These are phyloP conservation scores for Danio jaintianensis DNA, from an alignment of 2,797 vertebrate genomes.

Conservation along the genomic window DNA sequence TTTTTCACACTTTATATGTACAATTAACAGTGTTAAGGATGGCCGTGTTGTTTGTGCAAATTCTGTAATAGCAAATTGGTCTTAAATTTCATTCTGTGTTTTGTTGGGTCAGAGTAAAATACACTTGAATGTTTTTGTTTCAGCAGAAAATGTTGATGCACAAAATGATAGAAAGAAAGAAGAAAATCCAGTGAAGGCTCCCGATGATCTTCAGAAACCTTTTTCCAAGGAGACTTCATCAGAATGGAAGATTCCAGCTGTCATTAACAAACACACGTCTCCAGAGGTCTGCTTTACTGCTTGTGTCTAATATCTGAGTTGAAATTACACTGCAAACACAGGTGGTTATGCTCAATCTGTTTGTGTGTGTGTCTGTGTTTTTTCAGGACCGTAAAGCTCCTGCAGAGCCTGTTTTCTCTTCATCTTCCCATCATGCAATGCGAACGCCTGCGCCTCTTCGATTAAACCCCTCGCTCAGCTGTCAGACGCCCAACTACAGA, in stretches of 20 bases:
- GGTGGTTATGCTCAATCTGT: not conserved
- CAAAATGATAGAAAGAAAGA: constrained; percentile 55
- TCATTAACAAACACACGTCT: constrained; percentile 66
- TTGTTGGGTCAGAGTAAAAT: not conserved
- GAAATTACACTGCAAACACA: not conserved
- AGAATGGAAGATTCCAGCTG: constrained; percentile 75
- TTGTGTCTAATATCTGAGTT: not conserved
- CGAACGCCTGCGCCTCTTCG: constrained; percentile 71
- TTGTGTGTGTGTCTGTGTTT: not conserved
- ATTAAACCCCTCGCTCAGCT: constrained; percentile 71
- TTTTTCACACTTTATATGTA: too few relatives aligned
- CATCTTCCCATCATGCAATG: constrained; percentile 70
- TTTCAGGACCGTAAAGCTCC: constrained; percentile 76
- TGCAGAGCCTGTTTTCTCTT: constrained; percentile 70
- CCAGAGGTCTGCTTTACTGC: constrained; percentile 71
- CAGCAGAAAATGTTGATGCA: constrained; percentile 48
- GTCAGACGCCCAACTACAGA: constrained; percentile 82
- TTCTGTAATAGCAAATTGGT: too few relatives aligned
- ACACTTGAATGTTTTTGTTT: not conserved
- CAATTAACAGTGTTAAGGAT: too few relatives aligned
- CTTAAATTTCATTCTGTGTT: too few relatives aligned
- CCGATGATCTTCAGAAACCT: constrained; percentile 64
- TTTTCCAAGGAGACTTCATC: constrained; percentile 61
- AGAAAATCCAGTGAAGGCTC: constrained; percentile 59
- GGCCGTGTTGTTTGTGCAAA: too few relatives aligned